Percentiles rank a stretch among this genome's conserved stretches.
These are phyloP conservation scores for Pharmacophagus antenor DNA, from an alignment of 2,888 invertebrate genomes.

Conservation along the genomic window DNA sequence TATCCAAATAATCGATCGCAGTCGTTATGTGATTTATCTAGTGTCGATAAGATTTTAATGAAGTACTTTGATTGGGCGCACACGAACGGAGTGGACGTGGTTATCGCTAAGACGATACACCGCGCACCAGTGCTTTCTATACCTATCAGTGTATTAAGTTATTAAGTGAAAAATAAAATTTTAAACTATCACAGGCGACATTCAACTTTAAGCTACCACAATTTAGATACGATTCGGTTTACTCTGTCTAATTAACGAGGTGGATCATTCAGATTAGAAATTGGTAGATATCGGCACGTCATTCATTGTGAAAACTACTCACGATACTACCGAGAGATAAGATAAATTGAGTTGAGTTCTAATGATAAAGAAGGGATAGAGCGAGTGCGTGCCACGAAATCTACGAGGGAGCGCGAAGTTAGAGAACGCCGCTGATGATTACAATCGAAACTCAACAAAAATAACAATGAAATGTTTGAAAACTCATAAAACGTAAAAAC, in stretches of 20 bases:
- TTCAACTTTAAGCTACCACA: slow-evolving; percentile 43
- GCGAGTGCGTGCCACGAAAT: slow-evolving; percentile 44
- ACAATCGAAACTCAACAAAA: slow-evolving; percentile 14
- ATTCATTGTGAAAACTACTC: slow-evolving; percentile 78
- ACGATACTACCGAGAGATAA: slow-evolving; percentile 75
- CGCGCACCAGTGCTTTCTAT: slow-evolving; percentile 70
- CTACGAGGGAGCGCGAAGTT: slow-evolving; percentile 2
- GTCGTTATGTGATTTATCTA: slow-evolving; percentile 80
- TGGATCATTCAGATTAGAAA: slow-evolving; percentile 79
- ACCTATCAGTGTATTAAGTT: slow-evolving; percentile 76
- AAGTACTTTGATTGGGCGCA: slow-evolving; percentile 80
- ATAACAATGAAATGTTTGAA: background rate
- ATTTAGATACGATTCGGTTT: slow-evolving; percentile 45
- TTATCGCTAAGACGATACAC: slow-evolving; percentile 70
- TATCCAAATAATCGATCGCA: slow-evolving; percentile 79
- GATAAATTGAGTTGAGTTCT: slow-evolving; percentile 75
- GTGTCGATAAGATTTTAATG: slow-evolving; percentile 80
- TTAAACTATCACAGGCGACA: slow-evolving; percentile 40
- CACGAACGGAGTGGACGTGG: slow-evolving; percentile 65
- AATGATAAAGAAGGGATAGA: slow-evolving; percentile 69
- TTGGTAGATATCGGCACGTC: slow-evolving; percentile 78
- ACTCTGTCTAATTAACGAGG: slow-evolving; percentile 67
- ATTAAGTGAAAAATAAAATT: slow-evolving; percentile 76
- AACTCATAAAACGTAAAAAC: background rate
- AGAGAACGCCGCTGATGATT: slow-evolving; percentile 12